A percentile compares a stretch with the other conserved stretches of the same genome.
These are phyloP conservation scores for Poecilia velifera DNA, from an alignment of 2,797 vertebrate genomes.

Conservation along the genomic window DNA sequence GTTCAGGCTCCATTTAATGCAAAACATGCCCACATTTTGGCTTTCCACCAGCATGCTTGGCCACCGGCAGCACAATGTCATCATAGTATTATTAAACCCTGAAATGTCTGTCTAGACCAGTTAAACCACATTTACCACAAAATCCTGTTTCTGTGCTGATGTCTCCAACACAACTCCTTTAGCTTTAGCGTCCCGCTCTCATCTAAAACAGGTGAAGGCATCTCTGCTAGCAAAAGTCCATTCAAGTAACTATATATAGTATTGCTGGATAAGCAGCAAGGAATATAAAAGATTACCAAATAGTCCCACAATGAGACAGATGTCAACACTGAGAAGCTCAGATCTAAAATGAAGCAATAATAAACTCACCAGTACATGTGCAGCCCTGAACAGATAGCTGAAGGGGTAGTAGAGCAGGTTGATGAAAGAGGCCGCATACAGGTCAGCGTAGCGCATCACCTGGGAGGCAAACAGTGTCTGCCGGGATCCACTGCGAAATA, in stretches of 20 bases:
- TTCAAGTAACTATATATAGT: neutral
- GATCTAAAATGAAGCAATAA: neutral
- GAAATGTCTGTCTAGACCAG: neutral
- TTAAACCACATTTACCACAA: neutral
- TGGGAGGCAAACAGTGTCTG: constrained; percentile 98
- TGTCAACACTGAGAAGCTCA: neutral
- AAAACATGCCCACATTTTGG: neutral
- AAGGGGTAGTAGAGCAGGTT: constrained; percentile 98
- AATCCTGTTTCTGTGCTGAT: neutral
- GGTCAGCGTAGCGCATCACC: constrained; percentile 97
- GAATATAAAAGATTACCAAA: neutral
- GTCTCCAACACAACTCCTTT: neutral
- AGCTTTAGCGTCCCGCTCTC: neutral
- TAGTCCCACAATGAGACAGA: neutral
- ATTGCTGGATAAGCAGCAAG: neutral
- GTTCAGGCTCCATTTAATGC: neutral
- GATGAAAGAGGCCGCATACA: constrained; percentile 98
- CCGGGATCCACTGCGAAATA: constrained; percentile 95
- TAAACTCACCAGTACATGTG: constrained; percentile 91
- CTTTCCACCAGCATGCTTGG: neutral
- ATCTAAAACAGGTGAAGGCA: neutral
- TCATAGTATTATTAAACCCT: neutral
- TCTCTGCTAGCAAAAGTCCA: neutral
- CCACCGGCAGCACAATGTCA: no score
- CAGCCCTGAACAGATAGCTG: constrained; percentile 98